These are phyloP conservation scores for Zingel zingel DNA, from an alignment of 2,113 vertebrate species.

Conservation along the genomic window DNA sequence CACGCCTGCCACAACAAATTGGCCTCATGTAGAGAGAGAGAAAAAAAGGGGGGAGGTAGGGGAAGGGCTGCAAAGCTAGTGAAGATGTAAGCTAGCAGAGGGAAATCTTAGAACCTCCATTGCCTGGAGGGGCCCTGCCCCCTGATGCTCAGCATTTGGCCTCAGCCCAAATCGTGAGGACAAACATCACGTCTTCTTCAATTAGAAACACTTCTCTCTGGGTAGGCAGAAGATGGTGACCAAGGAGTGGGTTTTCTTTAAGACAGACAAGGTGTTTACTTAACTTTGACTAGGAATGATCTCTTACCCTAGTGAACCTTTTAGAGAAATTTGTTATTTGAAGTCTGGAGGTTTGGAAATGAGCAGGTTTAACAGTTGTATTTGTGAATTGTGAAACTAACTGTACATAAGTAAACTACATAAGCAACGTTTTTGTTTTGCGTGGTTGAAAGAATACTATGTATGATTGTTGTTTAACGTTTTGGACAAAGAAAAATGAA, in stretches of 20 bases:
- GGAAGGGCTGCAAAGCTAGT: constrained; percentile 62
- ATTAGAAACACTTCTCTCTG: constrained; percentile 74
- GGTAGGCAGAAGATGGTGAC: constrained; percentile 28
- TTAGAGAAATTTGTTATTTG: background rate
- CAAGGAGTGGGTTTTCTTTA: constrained; percentile 12
- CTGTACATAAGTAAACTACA: background rate
- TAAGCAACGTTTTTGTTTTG: background rate
- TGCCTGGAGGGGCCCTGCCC: constrained; percentile 76
- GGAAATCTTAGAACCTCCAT: constrained; percentile 80
- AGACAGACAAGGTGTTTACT: constrained; percentile 30
- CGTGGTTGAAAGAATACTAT: background rate
- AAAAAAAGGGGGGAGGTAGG: constrained; percentile 51
- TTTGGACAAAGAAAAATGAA: constrained; percentile 33
- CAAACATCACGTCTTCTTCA: constrained; percentile 82
- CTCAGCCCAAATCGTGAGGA: constrained; percentile 79
- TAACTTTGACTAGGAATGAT: constrained; percentile 22
- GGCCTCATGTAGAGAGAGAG: constrained; percentile 77
- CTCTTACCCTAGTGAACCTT: constrained; percentile 10
- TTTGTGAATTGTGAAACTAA: constrained; percentile 15
- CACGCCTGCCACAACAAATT: constrained; percentile 86
- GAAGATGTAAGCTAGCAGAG: constrained; percentile 78
- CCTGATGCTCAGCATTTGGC: constrained; percentile 81
- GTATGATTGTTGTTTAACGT: background rate
- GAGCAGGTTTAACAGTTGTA: background rate
- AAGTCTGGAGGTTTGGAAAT: constrained; percentile 26